Percentiles rank a stretch among this genome's conserved stretches.
phyloP scores from a whole-genome alignment of 1,140 invertebrate species.

The Ladona fulva region DNA sequence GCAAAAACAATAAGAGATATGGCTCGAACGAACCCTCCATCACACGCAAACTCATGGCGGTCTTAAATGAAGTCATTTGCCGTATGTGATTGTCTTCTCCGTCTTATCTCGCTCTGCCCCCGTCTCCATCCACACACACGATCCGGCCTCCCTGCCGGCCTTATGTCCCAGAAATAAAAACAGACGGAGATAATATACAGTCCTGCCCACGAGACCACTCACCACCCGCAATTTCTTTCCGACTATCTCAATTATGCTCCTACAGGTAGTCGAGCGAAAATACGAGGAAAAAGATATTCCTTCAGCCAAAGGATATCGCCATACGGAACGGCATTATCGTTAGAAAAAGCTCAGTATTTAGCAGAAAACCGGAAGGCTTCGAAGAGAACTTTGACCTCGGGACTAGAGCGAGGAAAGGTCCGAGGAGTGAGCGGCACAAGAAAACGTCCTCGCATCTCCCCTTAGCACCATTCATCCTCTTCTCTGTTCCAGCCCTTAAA shows the following conservation, averaged over 20 bases:
- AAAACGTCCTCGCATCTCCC: not conserved
- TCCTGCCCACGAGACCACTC: not conserved
- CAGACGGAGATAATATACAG: not conserved
- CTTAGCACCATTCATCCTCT: not conserved
- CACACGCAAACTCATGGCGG: not conserved
- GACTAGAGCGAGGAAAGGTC: no score
- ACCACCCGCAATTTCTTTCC: not conserved
- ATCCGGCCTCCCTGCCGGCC: not conserved
- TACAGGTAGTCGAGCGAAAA: not conserved
- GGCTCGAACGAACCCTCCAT: not conserved
- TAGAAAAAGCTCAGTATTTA: not conserved
- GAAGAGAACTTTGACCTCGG: not conserved
- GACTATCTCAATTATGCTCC: not conserved
- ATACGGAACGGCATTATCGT: not conserved
- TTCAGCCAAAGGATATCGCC: not conserved
- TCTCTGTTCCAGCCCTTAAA: not conserved
- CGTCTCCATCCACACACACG: not conserved
- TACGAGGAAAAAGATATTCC: not conserved
- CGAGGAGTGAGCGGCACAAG: not conserved
- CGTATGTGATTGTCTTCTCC: not conserved
- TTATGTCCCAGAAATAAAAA: not conserved
- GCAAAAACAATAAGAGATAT: not conserved
- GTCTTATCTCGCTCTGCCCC: not conserved
- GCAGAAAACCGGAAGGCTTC: not conserved
- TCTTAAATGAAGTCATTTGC: conserved; percentile 7